Evolutionary conservation across 2,888 invertebrate species (phyloP).

Genomic region (Polydesmus complanatus): DNA sequence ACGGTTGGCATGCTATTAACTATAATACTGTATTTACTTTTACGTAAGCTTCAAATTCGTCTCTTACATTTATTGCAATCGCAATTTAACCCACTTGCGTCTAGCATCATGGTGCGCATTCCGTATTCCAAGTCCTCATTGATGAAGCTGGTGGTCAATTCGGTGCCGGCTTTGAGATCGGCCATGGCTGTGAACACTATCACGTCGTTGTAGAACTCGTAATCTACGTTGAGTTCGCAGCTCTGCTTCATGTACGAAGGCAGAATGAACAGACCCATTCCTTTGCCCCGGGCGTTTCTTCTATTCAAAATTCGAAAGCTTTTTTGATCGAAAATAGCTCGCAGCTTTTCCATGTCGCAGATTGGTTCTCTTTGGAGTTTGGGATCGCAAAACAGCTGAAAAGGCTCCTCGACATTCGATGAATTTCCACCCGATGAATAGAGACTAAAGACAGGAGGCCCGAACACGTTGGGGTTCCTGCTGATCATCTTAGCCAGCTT

Average conservation of each 20-base stretch:
- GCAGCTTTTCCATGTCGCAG: neutral
- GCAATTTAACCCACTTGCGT: neutral
- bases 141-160: neutral
- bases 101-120: neutral
- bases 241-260: conserved; percentile 3
- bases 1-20: too few species aligned
- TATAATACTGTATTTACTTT: too few species aligned
- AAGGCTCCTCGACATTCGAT: neutral
- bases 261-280: neutral
- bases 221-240: neutral
- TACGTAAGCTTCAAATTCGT: too few species aligned
- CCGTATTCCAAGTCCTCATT: too few species aligned
- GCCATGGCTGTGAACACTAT: neutral
- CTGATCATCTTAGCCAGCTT: neutral
- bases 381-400: conserved; percentile 1
- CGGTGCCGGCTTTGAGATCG: neutral
- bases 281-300: neutral
- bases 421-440: neutral
- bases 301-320: neutral
- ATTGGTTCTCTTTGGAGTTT: conserved; percentile 6
- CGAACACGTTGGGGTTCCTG: conserved; percentile 6
- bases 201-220: neutral
- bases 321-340: neutral
- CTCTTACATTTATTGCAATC: neutral
- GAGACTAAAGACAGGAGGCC: neutral